These are phyloP conservation scores for Amphipyra tragopoginis DNA, from an alignment of 2,888 invertebrate species.

Conservation along the genomic window DNA sequence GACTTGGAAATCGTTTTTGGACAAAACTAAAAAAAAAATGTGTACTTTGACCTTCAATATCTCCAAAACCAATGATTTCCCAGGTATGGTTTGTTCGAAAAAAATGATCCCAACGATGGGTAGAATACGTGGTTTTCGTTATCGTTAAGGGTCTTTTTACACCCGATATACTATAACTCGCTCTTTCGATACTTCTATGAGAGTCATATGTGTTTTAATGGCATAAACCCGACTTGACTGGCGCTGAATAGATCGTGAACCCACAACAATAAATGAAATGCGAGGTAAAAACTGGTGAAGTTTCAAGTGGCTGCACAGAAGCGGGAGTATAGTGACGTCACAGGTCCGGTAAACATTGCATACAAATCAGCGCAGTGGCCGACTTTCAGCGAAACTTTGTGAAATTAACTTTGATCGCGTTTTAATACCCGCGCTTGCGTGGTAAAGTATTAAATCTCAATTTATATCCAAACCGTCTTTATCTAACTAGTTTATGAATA, in stretches of 20 bases:
- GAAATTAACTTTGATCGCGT: conserved; percentile 78
- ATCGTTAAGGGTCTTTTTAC: too few species aligned
- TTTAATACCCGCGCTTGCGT: conserved; percentile 72
- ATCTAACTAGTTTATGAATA: conserved; percentile 73
- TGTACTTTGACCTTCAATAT: too few species aligned
- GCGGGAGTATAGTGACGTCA: conserved; percentile 64
- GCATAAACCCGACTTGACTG: conserved; percentile 6
- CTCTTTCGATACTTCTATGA: not conserved
- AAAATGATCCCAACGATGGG: too few species aligned
- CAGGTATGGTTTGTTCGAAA: too few species aligned
- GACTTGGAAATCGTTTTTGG: too few species aligned
- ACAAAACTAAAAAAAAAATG: too few species aligned
- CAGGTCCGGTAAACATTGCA: conserved; percentile 69
- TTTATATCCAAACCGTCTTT: conserved; percentile 69
- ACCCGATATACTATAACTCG: too few species aligned
- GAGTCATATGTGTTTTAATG: conserved; percentile 4
- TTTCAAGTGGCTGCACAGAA: conserved; percentile 69
- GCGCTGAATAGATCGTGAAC: conserved; percentile 45
- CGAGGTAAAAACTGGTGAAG: conserved; percentile 66
- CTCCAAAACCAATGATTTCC: too few species aligned
- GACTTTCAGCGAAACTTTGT: conserved; percentile 69
- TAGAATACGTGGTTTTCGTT: too few species aligned
- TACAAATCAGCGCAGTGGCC: conserved; percentile 76
- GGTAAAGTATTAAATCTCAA: conserved; percentile 72
- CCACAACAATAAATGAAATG: conserved; percentile 64